Base-by-base conservation (phyloP, 2,113 vertebrate genomes). In the Aspiorhynchus laticeps region DNA sequence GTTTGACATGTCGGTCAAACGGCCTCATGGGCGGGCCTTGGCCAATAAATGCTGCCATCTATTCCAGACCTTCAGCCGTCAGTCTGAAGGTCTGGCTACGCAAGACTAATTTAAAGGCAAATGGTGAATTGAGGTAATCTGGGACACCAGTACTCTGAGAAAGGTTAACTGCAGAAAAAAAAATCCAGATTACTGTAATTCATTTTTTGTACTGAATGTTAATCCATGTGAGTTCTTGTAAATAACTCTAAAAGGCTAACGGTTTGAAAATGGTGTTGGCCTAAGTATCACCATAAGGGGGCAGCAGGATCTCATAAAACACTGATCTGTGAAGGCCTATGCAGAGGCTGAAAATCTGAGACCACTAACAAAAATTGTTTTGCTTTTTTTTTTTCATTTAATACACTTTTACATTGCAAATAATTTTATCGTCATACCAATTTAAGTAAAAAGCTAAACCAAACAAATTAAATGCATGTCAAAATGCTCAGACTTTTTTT, bases 281-380 rank as follows among this genome's bases (percentile, higher is more conserved):
- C 61, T 65, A 65, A 5, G 15, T 48, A 17, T 61, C n/a, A 61
- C 74, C 80, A 84, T 61, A 15, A 83, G 86, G 46, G 43, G 80
- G 86, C 73, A 83, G 43, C 41, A 81, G 38, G 28, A 36, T 46
- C 51, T 74, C 28, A 21, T 21, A 75, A 75, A 75, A n/a, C 8
- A 73, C 24, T 1, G 21, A 26, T 1, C 1, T 74, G 36, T 7
- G 12, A 7, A 74, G 10, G 38, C 38, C 73, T 21, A 26, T 8
- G 53, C 53, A 51, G 48, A 15, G 48, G 19, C 15, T 5, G n/a
- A 15, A 74, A 41, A 8, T 41, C 21, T 43, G 4, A 74, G 19
- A n/a, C 1, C 0, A 4, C 33, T 24, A 38, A 0, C 11, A 14
- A 53, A 43, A 43, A 43, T 43, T 10, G 41, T 46, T 46, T 12